These are phyloP conservation scores for Ptiloglossa arizonensis DNA, from an alignment of 1,140 invertebrate genomes.

Conservation along the genomic window DNA sequence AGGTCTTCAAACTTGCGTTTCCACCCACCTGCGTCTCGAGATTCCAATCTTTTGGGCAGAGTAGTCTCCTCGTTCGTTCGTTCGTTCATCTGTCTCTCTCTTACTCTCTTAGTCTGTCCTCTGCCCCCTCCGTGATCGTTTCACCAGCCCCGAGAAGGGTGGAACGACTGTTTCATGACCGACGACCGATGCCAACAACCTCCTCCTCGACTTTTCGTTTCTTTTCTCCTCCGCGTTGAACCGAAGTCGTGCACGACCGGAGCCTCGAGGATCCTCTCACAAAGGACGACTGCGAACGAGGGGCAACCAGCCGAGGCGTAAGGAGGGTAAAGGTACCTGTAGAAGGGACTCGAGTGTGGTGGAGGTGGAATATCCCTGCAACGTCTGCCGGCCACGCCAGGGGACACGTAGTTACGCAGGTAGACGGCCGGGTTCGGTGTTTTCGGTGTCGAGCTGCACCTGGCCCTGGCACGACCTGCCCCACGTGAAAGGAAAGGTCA, in stretches of 20 bases:
- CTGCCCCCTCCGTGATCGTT: constrained; percentile 3
- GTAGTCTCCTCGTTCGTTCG: not conserved
- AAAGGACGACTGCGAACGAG: constrained; percentile 47
- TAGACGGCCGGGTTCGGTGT: constrained; percentile 40
- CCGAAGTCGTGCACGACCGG: constrained; percentile 44
- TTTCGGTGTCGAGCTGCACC: constrained; percentile 56
- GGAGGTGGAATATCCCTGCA: not conserved
- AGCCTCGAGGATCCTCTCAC: constrained; percentile 52
- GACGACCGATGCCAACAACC: constrained; percentile 51
- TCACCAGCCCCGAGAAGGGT: constrained; percentile 37
- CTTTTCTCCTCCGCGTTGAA: not conserved
- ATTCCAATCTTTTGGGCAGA: constrained; percentile 35
- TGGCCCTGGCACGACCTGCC: constrained; percentile 65
- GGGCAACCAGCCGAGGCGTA: no score
- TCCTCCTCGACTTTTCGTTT: constrained; percentile 41
- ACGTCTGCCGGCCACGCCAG: constrained; percentile 11
- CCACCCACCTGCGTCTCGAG: constrained; percentile 26
- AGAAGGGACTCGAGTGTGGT: not conserved
- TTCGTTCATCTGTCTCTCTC: not conserved
- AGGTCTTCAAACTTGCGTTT: constrained; percentile 13
- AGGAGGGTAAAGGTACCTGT: no score
- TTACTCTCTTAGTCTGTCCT: not conserved
- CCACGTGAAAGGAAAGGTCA: constrained; percentile 67
- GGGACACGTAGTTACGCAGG: constrained; percentile 31
- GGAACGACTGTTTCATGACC: constrained; percentile 41